Percentiles rank a stretch among this genome's conserved stretches.
These are phyloP conservation scores for Tenthredo livida DNA, from an alignment of 2,888 invertebrate species.

Conservation along the genomic window DNA sequence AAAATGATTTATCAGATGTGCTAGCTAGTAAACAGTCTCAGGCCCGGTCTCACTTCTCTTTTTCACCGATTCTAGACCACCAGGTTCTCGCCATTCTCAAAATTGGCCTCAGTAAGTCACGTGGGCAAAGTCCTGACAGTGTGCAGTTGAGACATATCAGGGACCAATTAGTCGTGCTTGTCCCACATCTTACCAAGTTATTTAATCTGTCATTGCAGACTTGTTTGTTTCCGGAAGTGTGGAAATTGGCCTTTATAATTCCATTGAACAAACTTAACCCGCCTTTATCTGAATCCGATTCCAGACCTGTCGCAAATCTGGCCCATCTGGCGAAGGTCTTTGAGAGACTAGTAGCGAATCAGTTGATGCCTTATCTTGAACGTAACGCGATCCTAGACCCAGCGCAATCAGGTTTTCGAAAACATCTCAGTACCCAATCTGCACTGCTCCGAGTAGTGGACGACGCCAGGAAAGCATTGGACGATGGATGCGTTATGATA, in stretches of 20 bases:
- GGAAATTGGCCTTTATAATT: neutral
- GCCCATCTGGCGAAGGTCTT: too few species aligned
- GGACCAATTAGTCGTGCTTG: neutral
- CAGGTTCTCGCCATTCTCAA: neutral
- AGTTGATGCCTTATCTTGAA: too few species aligned
- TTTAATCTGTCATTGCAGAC: neutral
- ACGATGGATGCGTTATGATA: too few species aligned
- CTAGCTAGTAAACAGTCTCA: neutral
- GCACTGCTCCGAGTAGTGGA: too few species aligned
- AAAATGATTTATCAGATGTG: neutral
- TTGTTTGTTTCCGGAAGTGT: neutral
- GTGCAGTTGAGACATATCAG: neutral
- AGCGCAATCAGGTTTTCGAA: too few species aligned
- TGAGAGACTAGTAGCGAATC: too few species aligned
- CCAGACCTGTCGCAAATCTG: too few species aligned
- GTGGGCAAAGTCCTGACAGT: neutral
- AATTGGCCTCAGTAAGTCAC: neutral
- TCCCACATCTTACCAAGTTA: neutral
- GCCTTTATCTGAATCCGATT: too few species aligned
- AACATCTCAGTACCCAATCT: too few species aligned
- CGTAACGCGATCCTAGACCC: too few species aligned
- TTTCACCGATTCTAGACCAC: neutral
- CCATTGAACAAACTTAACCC: too few species aligned
- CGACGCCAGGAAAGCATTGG: too few species aligned
- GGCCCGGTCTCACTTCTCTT: neutral